Conservation (phyloP, 2,888 invertebrate genomes). For the Coremacera marginata region DNA sequence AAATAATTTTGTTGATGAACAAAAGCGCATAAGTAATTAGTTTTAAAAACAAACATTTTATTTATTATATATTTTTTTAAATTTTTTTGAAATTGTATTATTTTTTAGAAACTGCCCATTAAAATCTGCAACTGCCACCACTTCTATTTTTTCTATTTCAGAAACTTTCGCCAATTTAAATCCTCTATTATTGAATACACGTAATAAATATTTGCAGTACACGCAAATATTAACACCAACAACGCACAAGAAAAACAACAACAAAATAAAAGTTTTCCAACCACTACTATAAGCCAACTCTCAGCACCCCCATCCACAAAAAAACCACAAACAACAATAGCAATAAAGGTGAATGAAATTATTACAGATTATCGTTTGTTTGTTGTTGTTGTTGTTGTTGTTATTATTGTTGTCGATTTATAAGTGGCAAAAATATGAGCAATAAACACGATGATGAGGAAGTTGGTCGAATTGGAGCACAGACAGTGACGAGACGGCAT, state of each 20-base stretch:
- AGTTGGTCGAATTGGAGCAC: constrained; percentile 3
- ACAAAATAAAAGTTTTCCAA: neutral
- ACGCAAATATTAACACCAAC: constrained; percentile 7
- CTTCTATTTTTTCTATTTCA: too few relatives aligned
- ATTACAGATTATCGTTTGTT: neutral
- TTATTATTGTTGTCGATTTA: constrained; percentile 3
- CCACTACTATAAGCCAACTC: too few relatives aligned
- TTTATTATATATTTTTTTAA: too few relatives aligned
- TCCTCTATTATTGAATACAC: too few relatives aligned
- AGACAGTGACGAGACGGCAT: constrained; percentile 33
- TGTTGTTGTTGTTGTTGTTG: neutral
- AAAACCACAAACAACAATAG: constrained; percentile 15
- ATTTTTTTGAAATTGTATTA: too few relatives aligned
- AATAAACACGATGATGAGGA: neutral
- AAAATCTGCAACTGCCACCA: too few relatives aligned
- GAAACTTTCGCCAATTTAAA: too few relatives aligned
- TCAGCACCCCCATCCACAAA: constrained; percentile 24
- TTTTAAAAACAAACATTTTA: too few relatives aligned
- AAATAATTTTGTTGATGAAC: too few relatives aligned
- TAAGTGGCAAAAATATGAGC: neutral
- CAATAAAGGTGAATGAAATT: constrained; percentile 22
- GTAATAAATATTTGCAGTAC: neutral
- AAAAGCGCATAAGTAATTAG: too few relatives aligned
- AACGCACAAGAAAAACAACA: neutral
- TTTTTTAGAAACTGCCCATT: too few relatives aligned